Base-by-base conservation (phyloP, 2,113 vertebrate genomes). In the Eleginops maclovinus region DNA sequence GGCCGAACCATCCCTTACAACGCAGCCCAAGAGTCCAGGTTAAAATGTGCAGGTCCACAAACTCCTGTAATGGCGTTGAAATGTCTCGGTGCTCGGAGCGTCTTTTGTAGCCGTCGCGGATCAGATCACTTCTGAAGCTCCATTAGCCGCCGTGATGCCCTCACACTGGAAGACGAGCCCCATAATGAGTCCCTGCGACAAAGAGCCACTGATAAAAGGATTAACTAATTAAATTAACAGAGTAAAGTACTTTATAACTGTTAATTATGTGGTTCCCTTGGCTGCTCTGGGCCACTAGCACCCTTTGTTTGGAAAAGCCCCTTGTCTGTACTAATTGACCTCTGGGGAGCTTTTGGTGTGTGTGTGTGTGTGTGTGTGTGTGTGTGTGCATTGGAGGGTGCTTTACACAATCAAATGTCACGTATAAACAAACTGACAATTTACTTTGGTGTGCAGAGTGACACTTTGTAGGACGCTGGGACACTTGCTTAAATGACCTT, bases 311-410 rank as follows among this genome's bases (percentile, higher is more conserved):
- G 88, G 83, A 36, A 88, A n/a, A 89, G 87, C 86, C 90, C 93
- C 95, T 92, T 95, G 91, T 91, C 95, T 95, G 94, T 93, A 95
- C 92, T 94, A 95, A 93, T 95, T 96, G 94, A 95, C 93, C 95
- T 95, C 93, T 89, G 93, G 87, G 87, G 93, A 93, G 93, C 94
- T 65, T 95, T 95, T 95, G 91, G 51, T 85, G 74, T 72, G 82
- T 86, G 83, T 55, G 89, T 53, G 26, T 81, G 56, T 44, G 62
- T 60, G 54, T 70, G 74, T 70, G 90, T 46, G 83, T 63, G 3
- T 73, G 78, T 71, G 84, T 81, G 89, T 75, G 81, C 66, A 17
- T 59, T 74, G 75, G 59, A 69, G 83, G 83, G 93, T 91, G 94
- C 77, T 79, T 94, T 93, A 91, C 88, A 88, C 94, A 93, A 96